phyloP scores from a whole-genome alignment of 2,888 invertebrate genomes.

The Hartigia nigra region DNA sequence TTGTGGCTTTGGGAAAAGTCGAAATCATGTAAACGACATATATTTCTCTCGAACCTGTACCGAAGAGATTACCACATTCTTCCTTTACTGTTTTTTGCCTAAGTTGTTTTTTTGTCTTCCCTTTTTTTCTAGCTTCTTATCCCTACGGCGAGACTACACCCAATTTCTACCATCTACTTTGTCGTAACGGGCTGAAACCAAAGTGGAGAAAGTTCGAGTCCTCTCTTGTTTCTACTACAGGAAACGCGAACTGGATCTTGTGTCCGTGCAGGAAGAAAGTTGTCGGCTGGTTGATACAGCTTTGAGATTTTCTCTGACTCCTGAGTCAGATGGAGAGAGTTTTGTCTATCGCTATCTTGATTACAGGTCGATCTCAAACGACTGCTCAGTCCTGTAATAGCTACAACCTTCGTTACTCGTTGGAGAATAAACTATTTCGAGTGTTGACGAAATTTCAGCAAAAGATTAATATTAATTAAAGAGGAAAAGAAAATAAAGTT shows the following conservation, averaged over 20 bases:
- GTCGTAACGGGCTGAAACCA: constrained; percentile 17
- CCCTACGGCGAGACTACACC: neutral
- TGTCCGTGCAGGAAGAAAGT: constrained; percentile 36
- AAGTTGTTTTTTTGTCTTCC: no score
- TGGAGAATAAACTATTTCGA: neutral
- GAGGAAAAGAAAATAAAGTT: neutral
- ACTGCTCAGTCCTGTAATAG: neutral
- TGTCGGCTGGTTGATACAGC: constrained; percentile 27
- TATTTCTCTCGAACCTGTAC: neutral
- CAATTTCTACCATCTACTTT: neutral
- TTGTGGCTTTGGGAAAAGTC: neutral
- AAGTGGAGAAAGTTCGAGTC: constrained; percentile 48
- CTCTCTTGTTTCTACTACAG: constrained; percentile 26
- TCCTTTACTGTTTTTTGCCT: neutral
- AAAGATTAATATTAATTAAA: neutral
- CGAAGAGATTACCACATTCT: neutral
- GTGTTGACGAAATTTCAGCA: neutral
- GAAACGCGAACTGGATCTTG: constrained; percentile 26
- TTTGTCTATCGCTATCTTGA: neutral
- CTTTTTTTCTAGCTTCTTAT: no score
- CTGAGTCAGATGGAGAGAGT: neutral
- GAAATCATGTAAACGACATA: neutral
- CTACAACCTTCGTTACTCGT: neutral
- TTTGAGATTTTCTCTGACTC: neutral
- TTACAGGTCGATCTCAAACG: neutral